A percentile compares a stretch with the other conserved stretches of the same genome.
Evolutionary conservation across 2,113 vertebrate species (phyloP).

Genomic region (Gambusia affinis): DNA sequence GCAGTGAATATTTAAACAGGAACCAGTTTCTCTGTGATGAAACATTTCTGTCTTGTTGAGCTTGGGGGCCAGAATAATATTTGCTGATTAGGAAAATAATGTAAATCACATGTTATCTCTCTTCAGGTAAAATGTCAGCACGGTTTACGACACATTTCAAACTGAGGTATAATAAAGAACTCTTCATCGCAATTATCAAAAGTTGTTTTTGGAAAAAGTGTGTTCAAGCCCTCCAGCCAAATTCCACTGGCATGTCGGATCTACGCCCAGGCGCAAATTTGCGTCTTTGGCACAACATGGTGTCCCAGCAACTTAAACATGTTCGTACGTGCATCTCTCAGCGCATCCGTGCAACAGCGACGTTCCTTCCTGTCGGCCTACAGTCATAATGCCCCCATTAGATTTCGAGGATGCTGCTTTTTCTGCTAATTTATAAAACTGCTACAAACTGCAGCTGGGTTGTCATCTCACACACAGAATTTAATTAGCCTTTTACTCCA

Average conservation of each 20-base stretch:
- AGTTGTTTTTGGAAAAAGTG: not conserved
- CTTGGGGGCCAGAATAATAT: not conserved
- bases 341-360: not conserved
- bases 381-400: not conserved
- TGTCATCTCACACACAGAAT: slow-evolving; percentile 9
- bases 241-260: not conserved
- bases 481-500: slow-evolving; percentile 8
- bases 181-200: not conserved
- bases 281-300: not conserved
- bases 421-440: slow-evolving; percentile 19
- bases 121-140: not conserved
- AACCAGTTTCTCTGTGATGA: not conserved
- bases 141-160: not conserved
- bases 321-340: not conserved
- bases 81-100: not conserved
- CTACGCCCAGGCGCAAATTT: not conserved
- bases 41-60: not conserved
- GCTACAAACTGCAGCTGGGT: not conserved
- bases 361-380: not conserved
- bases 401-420: not conserved
- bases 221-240: not conserved
- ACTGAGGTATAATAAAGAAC: not conserved
- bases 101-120: not conserved
- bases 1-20: not conserved
- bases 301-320: not conserved